Percentiles rank a stretch among this genome's conserved stretches.
Conservation (phyloP, 2,113 vertebrate genomes). For the Aphelocoma coerulescens region DNA sequence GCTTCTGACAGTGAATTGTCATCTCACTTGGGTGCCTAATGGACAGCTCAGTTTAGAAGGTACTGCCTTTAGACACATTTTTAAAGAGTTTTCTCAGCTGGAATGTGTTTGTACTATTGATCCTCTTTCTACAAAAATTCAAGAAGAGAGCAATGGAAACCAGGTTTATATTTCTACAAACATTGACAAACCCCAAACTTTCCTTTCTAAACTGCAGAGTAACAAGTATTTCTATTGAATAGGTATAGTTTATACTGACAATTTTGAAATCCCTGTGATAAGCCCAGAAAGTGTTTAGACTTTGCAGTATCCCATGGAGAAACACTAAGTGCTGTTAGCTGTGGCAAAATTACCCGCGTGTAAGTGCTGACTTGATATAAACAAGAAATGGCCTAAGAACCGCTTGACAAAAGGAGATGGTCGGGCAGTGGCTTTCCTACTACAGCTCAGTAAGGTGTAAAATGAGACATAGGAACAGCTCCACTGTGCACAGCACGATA, state of each 20-base stretch:
- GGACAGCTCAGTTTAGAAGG: background rate
- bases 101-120: background rate
- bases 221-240: background rate
- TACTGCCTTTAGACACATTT: background rate
- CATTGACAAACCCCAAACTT: background rate
- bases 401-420: slow-evolving; percentile 12
- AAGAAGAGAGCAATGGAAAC: background rate
- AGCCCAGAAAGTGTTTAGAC: slow-evolving; percentile 26
- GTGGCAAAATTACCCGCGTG: slow-evolving; percentile 32
- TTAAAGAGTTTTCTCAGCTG: slow-evolving; percentile 20
- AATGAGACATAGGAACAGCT: background rate
- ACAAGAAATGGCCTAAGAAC: slow-evolving; percentile 26
- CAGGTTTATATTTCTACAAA: background rate
- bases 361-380: slow-evolving; percentile 56
- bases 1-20: background rate
- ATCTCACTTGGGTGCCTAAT: background rate
- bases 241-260: slow-evolving; percentile 7
- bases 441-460: slow-evolving; percentile 1
- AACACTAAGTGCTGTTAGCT: slow-evolving; percentile 2
- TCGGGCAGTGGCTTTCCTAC: background rate
- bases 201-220: background rate
- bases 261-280: slow-evolving; percentile 28
- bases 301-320: slow-evolving; percentile 9
- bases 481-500: background rate
- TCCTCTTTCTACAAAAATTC: background rate